Base-by-base conservation (phyloP, 2,797 vertebrate species). In the Enteromius treurensis region DNA sequence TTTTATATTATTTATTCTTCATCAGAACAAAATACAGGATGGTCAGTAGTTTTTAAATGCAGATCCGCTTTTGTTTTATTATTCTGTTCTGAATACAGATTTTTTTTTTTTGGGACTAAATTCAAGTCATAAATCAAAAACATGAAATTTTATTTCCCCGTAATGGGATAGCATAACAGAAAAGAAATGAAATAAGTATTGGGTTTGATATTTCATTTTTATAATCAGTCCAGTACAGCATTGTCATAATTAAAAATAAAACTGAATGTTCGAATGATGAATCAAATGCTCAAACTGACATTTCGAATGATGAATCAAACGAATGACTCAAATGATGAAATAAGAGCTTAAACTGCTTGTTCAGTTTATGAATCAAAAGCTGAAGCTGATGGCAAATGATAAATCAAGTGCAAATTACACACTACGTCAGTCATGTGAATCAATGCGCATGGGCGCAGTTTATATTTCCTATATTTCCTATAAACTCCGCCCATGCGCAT, bases 251-350 rank as follows among this genome's bases (percentile, higher is more conserved):
- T 74, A 32, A 19, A 53, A 74, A 32, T 51, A n/a, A 21, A 34
- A 53, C 21, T 55, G 73, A 55, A 37, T 55, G 71, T 1, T 42
- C 34, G 23, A 17, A 58, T 32, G 8, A 76, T 58, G 32, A 76
- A 76, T 76, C 21, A 58, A 76, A 55, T 60, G 53, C 74, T 23
- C n/a, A 60, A 14, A 42, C 21, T 55, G 73, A 55, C 71, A 37
- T 55, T 1, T 42, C 34, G 23, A 17, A 58, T 32, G 8, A 76
- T 58, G 32, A 76, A 76, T 76, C 21, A 58, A 76, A 55, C 1
- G 2, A 55, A 32, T 3, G 29, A 76, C 51, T 76, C 32, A 37
- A 23, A 40, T 60, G 34, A 8, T 58, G 19, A 40, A 58, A 58
- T 55, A 76, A 26, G 62, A 62, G 14, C 23, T 77, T 45, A 29